Evolutionary conservation across 1,140 invertebrate species (phyloP), one percentile per base, ranked within the genome.

Genomic region (Nymphalis io): DNA sequence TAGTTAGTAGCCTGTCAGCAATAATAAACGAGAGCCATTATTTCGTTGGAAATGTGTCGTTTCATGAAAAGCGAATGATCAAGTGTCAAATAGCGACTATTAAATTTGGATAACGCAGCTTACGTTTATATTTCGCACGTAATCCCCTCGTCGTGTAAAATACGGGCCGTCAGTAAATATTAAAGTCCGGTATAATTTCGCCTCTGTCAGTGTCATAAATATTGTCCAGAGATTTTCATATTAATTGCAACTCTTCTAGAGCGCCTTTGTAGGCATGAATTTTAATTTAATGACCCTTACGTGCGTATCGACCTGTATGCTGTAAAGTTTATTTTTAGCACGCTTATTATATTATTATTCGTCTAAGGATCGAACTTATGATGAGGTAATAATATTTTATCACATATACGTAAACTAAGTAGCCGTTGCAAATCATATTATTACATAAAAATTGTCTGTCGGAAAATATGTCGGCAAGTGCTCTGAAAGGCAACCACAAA

Each of bases 151-250:
- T 76, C 78, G 76, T 83, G 81, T 87, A 86, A 90, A 88, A 87
- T 88, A 88, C 84, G 86, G 70, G 75, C 75, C 74, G 79, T 86
- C 83, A 79, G 88, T 87, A 87, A 89, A 88, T 88, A 90, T 89
- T 89, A 87, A 84, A 87, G 75, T 82, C 66, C 72, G 78, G 75
- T 79, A 84, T 86, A 88, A 87, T 86, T 86, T 80, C 79, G 75
- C 78, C 68, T 76, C 78, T 85, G 77, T 82, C 79, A 81, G 75
- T 84, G 81, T 84, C 84, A 83, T 88, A 87, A 87, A 89, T 86
- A 88, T 87, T 81, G 81, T 82, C 74, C 79, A 76, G 76, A 86
- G 82, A 87, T 87, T 88, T 86, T 88, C 83, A 85, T 88, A 87
- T 87, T 87, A 89, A 88, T 86, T 85, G 84, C 82, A 84, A 80